These are phyloP conservation scores for Malaclemys terrapin DNA, from an alignment of 2,113 vertebrate genomes.

Conservation along the genomic window DNA sequence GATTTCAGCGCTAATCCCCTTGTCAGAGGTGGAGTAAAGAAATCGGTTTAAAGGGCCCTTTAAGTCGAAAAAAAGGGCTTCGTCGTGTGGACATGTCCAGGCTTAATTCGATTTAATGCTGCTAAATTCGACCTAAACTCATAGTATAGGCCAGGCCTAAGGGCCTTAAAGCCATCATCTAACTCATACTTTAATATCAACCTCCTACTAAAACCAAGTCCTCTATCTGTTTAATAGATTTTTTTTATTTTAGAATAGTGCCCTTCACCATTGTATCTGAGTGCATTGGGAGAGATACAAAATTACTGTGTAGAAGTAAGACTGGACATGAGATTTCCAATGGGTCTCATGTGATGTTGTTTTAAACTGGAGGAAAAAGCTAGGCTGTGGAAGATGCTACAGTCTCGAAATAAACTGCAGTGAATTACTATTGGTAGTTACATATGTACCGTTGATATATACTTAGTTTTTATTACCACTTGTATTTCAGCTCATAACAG, in stretches of 20 bases:
- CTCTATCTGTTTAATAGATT: background rate
- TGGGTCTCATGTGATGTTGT: background rate
- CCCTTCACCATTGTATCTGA: background rate
- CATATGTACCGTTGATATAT: background rate
- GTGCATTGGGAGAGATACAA: background rate
- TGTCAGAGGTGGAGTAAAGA: no score
- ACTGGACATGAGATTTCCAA: background rate
- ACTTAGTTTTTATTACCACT: background rate
- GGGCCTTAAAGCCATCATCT: background rate
- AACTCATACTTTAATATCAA: background rate
- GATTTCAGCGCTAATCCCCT: no score
- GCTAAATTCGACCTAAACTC: no score
- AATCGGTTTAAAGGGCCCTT: no score
- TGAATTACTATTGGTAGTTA: background rate
- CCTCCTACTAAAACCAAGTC: background rate
- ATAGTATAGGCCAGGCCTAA: no score
- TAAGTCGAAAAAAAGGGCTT: no score
- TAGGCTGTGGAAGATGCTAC: background rate
- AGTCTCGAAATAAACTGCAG: background rate
- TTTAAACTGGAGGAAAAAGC: background rate
- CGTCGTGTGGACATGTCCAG: no score
- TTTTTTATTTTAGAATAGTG: background rate
- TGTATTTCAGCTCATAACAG: background rate
- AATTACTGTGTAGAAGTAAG: background rate
- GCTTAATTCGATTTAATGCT: no score